Evolutionary conservation across 2,888 invertebrate species (phyloP).

Genomic region (Hypselothyrea guttata): DNA sequence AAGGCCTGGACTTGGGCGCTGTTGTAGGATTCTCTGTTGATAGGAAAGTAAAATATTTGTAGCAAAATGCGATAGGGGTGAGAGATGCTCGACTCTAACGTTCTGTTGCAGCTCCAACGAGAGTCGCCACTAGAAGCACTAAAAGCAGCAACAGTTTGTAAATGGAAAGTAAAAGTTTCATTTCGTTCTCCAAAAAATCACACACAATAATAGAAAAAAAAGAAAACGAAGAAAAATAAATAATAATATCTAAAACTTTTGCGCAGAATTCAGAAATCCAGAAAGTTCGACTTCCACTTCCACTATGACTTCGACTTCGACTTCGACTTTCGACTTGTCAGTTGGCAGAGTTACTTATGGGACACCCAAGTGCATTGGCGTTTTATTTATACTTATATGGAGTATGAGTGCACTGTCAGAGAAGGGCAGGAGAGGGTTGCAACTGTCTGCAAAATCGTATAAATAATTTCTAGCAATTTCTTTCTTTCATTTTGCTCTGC

Average conservation of each 20-base stretch:
- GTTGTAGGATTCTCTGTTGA: constrained; percentile 6
- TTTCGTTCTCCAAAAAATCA: constrained; percentile 34
- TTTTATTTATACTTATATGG: constrained; percentile 44
- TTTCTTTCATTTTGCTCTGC: constrained; percentile 26
- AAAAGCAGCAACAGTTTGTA: constrained; percentile 18
- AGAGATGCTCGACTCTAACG: constrained; percentile 10
- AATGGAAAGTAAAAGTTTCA: constrained; percentile 60
- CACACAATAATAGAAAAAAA: constrained; percentile 9
- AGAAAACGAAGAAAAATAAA: constrained; percentile 2
- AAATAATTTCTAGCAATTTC: constrained; percentile 59
- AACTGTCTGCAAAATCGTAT: constrained; percentile 56
- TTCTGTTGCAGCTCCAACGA: constrained; percentile 3
- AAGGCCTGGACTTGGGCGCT: background rate
- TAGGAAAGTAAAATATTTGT: constrained; percentile 14
- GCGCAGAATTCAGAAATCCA: constrained; percentile 24
- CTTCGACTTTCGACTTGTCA: constrained; percentile 12
- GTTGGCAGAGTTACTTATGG: constrained; percentile 11
- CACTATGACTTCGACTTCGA: constrained; percentile 34
- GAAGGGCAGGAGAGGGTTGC: constrained; percentile 25
- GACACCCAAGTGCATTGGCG: constrained; percentile 17
- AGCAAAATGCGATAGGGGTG: background rate
- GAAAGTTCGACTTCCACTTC: constrained; percentile 27
- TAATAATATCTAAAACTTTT: constrained; percentile 7
- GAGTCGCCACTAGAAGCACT: background rate
- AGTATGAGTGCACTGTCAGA: background rate